Percentiles rank a stretch among this genome's conserved stretches.
Conservation (phyloP, 1,140 invertebrate species). For the Globodera rostochiensis region DNA sequence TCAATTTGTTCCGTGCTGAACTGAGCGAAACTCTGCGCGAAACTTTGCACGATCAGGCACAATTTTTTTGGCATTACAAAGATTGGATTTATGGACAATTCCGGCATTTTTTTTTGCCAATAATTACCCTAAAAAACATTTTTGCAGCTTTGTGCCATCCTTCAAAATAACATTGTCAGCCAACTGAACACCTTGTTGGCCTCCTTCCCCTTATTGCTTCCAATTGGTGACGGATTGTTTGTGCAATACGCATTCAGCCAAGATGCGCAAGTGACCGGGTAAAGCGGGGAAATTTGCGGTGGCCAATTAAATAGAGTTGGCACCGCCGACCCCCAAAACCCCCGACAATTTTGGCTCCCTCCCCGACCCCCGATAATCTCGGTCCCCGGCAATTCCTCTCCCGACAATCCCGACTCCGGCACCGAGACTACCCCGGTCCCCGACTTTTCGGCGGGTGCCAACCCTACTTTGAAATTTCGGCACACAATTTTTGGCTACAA, state of each 20-base stretch:
- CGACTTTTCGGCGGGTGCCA: no score
- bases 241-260: constrained; percentile 55
- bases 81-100: not conserved
- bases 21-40: constrained; percentile 45
- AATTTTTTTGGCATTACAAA: not conserved
- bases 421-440: no score
- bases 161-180: constrained; percentile 42
- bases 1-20: constrained; percentile 54
- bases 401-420: no score
- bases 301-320: no score
- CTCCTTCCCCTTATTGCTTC: constrained; percentile 48
- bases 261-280: constrained; percentile 49
- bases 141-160: constrained; percentile 50
- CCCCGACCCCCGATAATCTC: no score
- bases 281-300: not conserved
- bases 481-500: no score
- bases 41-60: constrained; percentile 56
- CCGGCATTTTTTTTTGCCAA: not conserved
- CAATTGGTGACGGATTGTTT: constrained; percentile 47
- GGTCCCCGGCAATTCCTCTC: no score
- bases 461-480: no score
- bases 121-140: constrained; percentile 1
- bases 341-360: no score
- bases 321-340: no score
- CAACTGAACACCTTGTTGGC: constrained; percentile 55